Evolutionary conservation across 2,113 vertebrate species (phyloP).

Genomic region (Amphiprion percula): DNA sequence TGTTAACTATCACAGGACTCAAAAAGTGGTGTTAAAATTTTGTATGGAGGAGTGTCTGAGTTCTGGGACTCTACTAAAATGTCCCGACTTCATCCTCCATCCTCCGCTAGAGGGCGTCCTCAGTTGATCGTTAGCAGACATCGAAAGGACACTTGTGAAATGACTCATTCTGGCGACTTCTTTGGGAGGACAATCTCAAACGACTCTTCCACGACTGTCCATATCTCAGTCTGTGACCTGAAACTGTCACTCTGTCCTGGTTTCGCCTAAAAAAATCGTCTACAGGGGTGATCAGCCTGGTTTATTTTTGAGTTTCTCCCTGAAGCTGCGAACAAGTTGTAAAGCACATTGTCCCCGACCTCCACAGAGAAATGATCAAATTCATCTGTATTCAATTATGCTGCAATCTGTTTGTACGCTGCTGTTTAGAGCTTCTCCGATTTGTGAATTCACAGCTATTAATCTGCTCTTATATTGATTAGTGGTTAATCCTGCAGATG

Average conservation of each 20-base stretch:
- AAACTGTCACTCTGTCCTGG: conserved; percentile 44
- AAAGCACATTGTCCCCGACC: too few relatives aligned
- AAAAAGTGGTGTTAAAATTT: too few relatives aligned
- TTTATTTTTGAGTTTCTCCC: neutral
- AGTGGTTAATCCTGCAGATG: conserved; percentile 59
- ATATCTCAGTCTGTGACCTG: conserved; percentile 15
- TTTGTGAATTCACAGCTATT: conserved; percentile 26
- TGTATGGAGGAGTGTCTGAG: too few relatives aligned
- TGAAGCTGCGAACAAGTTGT: too few relatives aligned
- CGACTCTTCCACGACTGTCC: conserved; percentile 10
- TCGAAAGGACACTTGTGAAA: conserved; percentile 14
- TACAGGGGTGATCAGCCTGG: neutral
- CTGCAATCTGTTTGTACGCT: neutral
- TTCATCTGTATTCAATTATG: neutral
- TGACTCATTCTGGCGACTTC: conserved; percentile 7
- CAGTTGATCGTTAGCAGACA: conserved; percentile 1
- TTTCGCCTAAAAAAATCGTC: conserved; percentile 5
- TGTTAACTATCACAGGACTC: too few relatives aligned
- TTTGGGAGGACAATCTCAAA: neutral
- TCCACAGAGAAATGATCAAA: neutral
- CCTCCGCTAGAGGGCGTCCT: neutral
- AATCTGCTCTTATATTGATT: conserved; percentile 62
- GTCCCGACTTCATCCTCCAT: too few relatives aligned
- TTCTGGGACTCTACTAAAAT: too few relatives aligned
- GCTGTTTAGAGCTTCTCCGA: neutral